Evolutionary conservation across 1,140 invertebrate species (phyloP).

Genomic region (Phymastichus coffea): DNA sequence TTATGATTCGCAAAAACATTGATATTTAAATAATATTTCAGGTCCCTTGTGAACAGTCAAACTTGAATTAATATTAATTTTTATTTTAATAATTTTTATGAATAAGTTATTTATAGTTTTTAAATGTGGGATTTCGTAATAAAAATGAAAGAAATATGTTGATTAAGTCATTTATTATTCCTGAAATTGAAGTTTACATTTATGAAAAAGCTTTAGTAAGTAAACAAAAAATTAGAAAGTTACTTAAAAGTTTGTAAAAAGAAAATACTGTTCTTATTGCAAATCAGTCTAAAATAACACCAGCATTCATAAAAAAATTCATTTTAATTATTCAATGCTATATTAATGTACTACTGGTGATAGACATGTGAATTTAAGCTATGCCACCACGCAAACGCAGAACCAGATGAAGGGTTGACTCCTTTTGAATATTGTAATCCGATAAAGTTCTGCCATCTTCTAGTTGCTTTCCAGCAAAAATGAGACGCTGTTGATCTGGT

Average conservation of each 20-base stretch:
- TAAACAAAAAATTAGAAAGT: too few relatives aligned
- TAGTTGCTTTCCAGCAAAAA: too few relatives aligned
- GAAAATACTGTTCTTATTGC: constrained; percentile 8
- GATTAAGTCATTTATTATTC: constrained; percentile 22
- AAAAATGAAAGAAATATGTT: not conserved
- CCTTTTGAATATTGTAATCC: constrained; percentile 61
- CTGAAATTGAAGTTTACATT: constrained; percentile 15
- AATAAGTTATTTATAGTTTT: too few relatives aligned
- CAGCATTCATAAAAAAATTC: constrained; percentile 15
- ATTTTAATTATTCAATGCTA: constrained; percentile 19
- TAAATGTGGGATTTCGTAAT: too few relatives aligned
- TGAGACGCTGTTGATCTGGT: constrained; percentile 59
- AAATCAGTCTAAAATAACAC: constrained; percentile 19
- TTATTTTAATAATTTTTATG: too few relatives aligned
- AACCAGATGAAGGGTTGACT: constrained; percentile 16
- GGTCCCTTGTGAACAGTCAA: not conserved
- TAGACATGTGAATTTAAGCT: not conserved
- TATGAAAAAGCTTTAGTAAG: constrained; percentile 2
- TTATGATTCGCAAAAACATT: not conserved
- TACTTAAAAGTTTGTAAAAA: too few relatives aligned
- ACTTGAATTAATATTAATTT: too few relatives aligned
- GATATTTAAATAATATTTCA: not conserved
- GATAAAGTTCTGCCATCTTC: too few relatives aligned
- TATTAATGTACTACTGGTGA: constrained; percentile 17
- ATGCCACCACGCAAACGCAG: constrained; percentile 40